Base-by-base conservation (phyloP, 2,797 vertebrate genomes). In the Onychomys leucogaster region DNA sequence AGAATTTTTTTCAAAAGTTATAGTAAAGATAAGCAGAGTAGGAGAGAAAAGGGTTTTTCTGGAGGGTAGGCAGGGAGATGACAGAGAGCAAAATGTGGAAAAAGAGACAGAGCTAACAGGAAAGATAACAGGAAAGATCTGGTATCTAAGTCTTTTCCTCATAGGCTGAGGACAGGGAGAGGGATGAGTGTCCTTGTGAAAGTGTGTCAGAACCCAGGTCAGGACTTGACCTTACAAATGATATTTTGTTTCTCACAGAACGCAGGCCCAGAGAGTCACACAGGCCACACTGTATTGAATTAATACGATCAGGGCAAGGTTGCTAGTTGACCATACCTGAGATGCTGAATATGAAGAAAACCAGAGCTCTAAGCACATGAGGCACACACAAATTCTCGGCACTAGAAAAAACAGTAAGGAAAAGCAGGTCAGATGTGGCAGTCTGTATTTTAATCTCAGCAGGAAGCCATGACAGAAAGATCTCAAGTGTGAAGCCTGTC, bases 1-100 rank as follows among this genome's bases (percentile, higher is more conserved):
- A 81, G 61, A 2, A 83, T 43, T 77, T 61, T 10, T 93, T 94
- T 96, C 65, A 97, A 59, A 67, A 95, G 55, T 83, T 89, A 77
- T 29, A 52, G 8, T 52, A 84, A 91, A 84, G 43, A 9, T 73
- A 92, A 95, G 25, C 27, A 73, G 78, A 73, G 10, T 82, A 55
- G 43, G 21, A 89, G 5, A 96, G 4, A 32, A 52, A 90, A 76
- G 6, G 41, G 27, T 89, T 94, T 84, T 1, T 81, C 86, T 89
- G 11, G 25, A 87, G 5, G 13, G 10, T 71, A 2, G 37, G 6
- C 27, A 57, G 17, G 9, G 6, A 87, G 43, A 46, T n/a, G 12
- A 2, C 52, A 59, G 27, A 92, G 3, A 67, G 11, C 7, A 78
- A 92, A 90, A 82, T 55, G 12, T 57, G 17, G 9, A 91, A 80